A percentile compares a stretch with the other conserved stretches of the same genome.
Evolutionary conservation across 2,888 invertebrate genomes (phyloP).

Genomic region (Halictus ligatus): DNA sequence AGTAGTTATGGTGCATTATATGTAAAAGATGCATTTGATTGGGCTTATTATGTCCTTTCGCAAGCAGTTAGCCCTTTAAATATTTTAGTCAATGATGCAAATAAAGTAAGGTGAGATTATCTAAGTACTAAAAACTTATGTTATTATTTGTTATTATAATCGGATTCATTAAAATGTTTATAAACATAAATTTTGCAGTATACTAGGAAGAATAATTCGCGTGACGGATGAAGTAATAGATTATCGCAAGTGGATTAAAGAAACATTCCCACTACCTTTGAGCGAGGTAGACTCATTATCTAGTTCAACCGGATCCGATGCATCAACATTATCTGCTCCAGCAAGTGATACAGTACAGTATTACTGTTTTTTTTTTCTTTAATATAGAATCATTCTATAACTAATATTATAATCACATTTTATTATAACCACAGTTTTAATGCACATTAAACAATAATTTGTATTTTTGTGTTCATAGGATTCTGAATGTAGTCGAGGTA

Average conservation of each 20-base stretch:
- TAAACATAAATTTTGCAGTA: constrained; percentile 83
- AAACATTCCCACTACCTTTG: constrained; percentile 83
- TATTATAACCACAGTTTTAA: neutral
- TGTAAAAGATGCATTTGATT: constrained; percentile 97
- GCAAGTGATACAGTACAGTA: constrained; percentile 82
- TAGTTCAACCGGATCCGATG: constrained; percentile 83
- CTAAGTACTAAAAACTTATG: neutral
- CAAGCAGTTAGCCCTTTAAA: constrained; percentile 88
- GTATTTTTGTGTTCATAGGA: constrained; percentile 73
- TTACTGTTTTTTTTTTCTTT: constrained; percentile 24
- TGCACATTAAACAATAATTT: constrained; percentile 1
- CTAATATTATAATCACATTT: constrained; percentile 15
- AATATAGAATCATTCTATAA: constrained; percentile 6
- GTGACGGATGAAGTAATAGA: constrained; percentile 96
- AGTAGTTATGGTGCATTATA: constrained; percentile 97
- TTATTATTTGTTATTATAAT: neutral
- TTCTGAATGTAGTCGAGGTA: constrained; percentile 83
- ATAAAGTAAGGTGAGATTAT: constrained; percentile 81
- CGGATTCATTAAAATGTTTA: neutral
- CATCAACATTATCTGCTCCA: constrained; percentile 82
- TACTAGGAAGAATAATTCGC: constrained; percentile 95
- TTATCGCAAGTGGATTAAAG: constrained; percentile 89
- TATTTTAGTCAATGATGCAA: constrained; percentile 85
- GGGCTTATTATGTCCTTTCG: constrained; percentile 94
- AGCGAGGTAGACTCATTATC: constrained; percentile 82